phyloP scores from a whole-genome alignment of 2,113 vertebrate species.

The Phycodurus eques region DNA sequence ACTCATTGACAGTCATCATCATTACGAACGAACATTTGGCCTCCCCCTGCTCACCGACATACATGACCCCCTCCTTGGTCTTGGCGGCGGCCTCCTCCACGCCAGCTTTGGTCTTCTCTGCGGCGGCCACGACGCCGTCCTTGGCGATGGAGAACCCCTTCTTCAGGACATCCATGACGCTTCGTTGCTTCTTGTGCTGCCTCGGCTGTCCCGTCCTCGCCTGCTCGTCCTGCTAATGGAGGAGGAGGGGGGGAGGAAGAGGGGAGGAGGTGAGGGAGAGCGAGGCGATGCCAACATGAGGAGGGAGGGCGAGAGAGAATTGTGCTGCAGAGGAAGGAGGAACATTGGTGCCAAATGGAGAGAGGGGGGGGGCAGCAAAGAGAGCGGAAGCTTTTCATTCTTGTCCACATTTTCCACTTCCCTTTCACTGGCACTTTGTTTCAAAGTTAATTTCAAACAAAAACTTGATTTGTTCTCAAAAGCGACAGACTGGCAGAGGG shows the following conservation, averaged over 20 bases:
- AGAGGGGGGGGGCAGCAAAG: neutral
- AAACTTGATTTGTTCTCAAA: neutral
- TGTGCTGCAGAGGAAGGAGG: constrained; percentile 7
- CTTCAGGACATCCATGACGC: constrained; percentile 89
- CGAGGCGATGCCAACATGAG: neutral
- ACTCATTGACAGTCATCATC: neutral
- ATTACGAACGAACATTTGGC: neutral
- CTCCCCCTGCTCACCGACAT: constrained; percentile 64
- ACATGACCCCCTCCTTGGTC: constrained; percentile 97
- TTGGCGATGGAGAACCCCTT: constrained; percentile 94
- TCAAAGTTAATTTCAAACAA: neutral
- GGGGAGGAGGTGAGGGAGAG: neutral
- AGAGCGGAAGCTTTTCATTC: neutral
- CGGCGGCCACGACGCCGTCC: constrained; percentile 90
- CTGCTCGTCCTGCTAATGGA: constrained; percentile 43
- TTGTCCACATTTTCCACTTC: neutral
- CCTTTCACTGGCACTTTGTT: neutral
- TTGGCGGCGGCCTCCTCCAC: constrained; percentile 91
- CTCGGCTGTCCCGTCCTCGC: constrained; percentile 18
- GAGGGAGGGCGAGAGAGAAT: constrained; percentile 3
- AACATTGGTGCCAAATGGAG: neutral
- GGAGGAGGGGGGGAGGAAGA: constrained; percentile 12
- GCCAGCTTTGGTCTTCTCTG: constrained; percentile 94
- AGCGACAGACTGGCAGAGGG: neutral
- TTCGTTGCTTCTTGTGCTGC: neutral